Base-by-base conservation (phyloP, 2,113 vertebrate species). In the Picathartes gymnocephalus region DNA sequence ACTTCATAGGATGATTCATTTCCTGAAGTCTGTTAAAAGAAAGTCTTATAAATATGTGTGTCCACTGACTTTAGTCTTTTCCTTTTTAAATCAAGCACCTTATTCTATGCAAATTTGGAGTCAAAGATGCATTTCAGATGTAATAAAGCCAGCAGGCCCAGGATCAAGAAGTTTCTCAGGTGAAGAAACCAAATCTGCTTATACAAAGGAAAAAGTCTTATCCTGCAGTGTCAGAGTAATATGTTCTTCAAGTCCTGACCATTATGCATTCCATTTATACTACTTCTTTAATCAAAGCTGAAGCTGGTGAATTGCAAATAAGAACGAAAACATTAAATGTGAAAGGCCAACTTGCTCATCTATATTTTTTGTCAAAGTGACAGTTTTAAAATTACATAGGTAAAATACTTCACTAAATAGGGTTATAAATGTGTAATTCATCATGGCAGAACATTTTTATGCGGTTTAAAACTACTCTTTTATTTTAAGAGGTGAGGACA, bases 281-380 rank as follows among this genome's bases (percentile, higher is more conserved):
- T 81, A 95, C 81, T 97, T 97, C 95, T 97, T 98, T 98, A 98
- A 98, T 98, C 97, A 98, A 97, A 97, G 94, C 92, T 95, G 95
- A 97, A 95, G 93, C 80, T 88, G 92, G 97, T 96, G 93, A 98
- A 98, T 97, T 97, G 95, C 97, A 98, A 98, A 97, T 97, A 98
- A 96, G 94, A 97, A 96, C 40, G 58, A 97, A 98, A 98, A 97
- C 91, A 97, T 98, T 98, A 98, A 97, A 97, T 96, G 97, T 97
- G 96, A 98, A 98, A 98, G 97, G 96, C 97, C 97, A 97, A 97
- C 97, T 97, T 20, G 74, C 92, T 97, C 93, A 90, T 97, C 97
- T 96, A 97, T 98, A 98, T 98, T 98, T 98, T 98, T 98, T 97
- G 97, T 97, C 96, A 97, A 98, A 98, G 97, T 98, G 97, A 98